Conservation (phyloP, 2,113 vertebrate genomes). For the Fulmarus glacialis region DNA sequence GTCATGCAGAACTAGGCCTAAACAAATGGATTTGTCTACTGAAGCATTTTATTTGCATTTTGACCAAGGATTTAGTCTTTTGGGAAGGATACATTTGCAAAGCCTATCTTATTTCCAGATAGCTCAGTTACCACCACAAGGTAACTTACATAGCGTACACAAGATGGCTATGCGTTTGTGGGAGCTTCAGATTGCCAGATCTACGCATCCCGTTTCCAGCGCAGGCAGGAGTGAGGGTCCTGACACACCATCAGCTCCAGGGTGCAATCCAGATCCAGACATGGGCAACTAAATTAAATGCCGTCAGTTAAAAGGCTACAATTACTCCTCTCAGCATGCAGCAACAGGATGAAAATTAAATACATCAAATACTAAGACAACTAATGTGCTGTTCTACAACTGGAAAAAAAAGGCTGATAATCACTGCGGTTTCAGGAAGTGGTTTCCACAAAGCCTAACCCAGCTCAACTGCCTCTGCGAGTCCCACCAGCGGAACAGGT, state of each 20-base stretch:
- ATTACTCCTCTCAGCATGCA: not conserved
- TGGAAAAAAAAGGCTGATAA: not conserved
- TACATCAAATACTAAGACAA: not conserved
- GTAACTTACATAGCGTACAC: not conserved
- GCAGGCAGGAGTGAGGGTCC: not conserved
- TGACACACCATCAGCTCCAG: not conserved
- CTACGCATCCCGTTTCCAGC: rapidly evolving
- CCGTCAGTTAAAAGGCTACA: not conserved
- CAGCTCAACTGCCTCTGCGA: not conserved
- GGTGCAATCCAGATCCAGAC: not conserved
- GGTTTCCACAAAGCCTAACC: not conserved
- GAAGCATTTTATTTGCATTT: not conserved
- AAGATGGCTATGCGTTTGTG: rapidly evolving
- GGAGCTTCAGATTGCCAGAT: not conserved
- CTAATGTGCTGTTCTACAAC: not conserved
- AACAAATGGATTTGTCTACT: not conserved
- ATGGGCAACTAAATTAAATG: not conserved
- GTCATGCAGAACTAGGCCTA: not conserved
- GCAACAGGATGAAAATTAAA: not conserved
- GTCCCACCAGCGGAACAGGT: not conserved
- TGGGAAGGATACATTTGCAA: not conserved
- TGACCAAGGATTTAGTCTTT: not conserved
- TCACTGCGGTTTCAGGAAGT: not conserved
- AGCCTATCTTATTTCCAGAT: not conserved
- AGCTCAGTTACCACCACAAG: not conserved